Evolutionary conservation across 2,888 invertebrate species (phyloP), one percentile per base, ranked within the genome.

Genomic region (Pseudococcus jackbeardsleyi): DNA sequence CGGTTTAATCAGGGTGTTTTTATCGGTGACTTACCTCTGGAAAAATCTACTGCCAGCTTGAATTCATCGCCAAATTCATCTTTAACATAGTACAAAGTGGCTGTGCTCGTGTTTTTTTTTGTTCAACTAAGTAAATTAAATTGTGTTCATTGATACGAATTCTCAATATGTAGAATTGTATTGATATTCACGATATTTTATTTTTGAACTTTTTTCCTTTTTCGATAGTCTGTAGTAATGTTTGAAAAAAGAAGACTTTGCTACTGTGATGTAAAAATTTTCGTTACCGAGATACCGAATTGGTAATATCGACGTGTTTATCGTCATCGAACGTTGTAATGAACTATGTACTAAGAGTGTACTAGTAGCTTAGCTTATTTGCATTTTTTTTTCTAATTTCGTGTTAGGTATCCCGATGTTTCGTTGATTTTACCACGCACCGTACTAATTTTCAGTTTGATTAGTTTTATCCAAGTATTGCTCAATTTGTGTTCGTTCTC

Each of bases 241-340:
- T 72, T 72, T 72, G 46, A 82, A 82, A 82, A 82, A 72, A 72
- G 72, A 72, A n/a, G 46, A 82, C 79, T 82, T 82, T 42, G 79
- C 19, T 12, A 33, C 39, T 82, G 79, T 82, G 79, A 82, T 46
- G 79, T 22, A 22, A 22, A 64, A 33, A 46, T 82, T 82, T 82
- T 82, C 79, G 79, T 82, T 82, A 82, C 79, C 79, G 79, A 82
- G 46, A 46, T 82, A 82, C 19, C 79, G 46, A 82, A 82, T 82
- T 46, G 12, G 19, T 64, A 22, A 9, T 64, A 22, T 59, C 59
- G n/a, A n/a, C 59, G 9, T 42, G 22, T 64, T 9, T 64, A 22
- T 59, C 59, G n/a, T 59, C 59, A 42, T 42, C 42, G 6, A 9
- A 6, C 8, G 15, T n/a, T 8, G n/a, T 59, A 59, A 59, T 59